Conservation (phyloP, 2,797 vertebrate species). For the Lerista edwardsae region DNA sequence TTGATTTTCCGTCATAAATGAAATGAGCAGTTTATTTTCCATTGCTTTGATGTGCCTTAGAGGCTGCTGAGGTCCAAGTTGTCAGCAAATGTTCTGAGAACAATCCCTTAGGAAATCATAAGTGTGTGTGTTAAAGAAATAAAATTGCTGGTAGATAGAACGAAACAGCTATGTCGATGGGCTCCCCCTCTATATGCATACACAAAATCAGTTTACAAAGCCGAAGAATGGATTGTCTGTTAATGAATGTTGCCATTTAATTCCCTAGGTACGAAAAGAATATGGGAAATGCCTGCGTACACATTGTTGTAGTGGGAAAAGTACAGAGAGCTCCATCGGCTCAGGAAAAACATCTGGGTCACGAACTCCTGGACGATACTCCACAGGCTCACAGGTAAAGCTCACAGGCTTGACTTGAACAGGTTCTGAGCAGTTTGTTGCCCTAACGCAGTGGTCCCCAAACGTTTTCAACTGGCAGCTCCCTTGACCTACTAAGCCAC, state of each 20-base stretch:
- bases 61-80: background rate
- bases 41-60: constrained; percentile 45
- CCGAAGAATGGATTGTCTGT: constrained; percentile 26
- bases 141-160: constrained; percentile 4
- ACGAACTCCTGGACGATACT: constrained; percentile 91
- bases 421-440: accelerated
- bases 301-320: constrained; percentile 95
- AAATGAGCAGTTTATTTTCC: background rate
- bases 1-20: constrained; percentile 52
- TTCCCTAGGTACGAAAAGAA: constrained; percentile 92
- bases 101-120: background rate
- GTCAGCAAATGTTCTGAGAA: constrained; percentile 1
- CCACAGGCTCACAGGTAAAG: constrained; percentile 94
- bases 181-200: background rate
- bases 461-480: too few species aligned
- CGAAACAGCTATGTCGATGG: constrained; percentile 12
- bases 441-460: too few species aligned
- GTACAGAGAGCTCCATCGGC: constrained; percentile 93
- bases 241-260: constrained; percentile 61
- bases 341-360: constrained; percentile 92
- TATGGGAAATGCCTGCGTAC: constrained; percentile 96
- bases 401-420: background rate
- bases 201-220: background rate
- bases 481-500: too few species aligned
- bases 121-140: background rate